Base-by-base conservation (phyloP, 2,113 vertebrate genomes). In the Solenodon paradoxus region DNA sequence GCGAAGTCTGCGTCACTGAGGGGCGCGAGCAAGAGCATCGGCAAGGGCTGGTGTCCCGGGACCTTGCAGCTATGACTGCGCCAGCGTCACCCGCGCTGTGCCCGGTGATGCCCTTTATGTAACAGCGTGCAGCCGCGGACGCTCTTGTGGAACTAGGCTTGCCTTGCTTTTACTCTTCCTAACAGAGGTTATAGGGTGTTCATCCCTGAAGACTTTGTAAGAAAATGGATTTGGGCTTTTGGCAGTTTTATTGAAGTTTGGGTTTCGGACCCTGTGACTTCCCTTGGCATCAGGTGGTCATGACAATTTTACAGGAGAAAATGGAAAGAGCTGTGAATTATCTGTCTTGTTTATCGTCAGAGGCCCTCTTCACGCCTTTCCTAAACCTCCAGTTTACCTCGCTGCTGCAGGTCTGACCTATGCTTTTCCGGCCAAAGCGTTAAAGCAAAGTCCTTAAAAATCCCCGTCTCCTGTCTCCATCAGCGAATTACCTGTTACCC, bases 141-240 rank as follows among this genome's bases (percentile, higher is more conserved):
- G 59, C 45, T 49, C 42, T 71, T 9, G 68, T 32, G 9, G 19
- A 90, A 32, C 75, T 45, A 68, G 38, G 63, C 13, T 30, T 16
- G 24, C n/a, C 69, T 64, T 93, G 42, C 92, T 83, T 95, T 96
- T 38, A 80, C 72, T 87, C 78, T 86, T 93, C n/a, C n/a, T 47
- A 88, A 92, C 17, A 83, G 53, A 89, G 17, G 80, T 57, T 72
- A 74, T 49, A 38, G 64, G 66, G 24, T 57, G 16, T 68, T 63
- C 82, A 71, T 90, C 84, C 45, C 61, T 84, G 85, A 82, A 81
- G 89, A 61, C 49, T 75, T 68, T 64, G 85, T 79, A 89, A 82
- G 69, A 75, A 63, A 81, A 61, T 16, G 40, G 30, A 57, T 59
- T 82, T 88, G 40, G 47, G 38, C 6, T 69, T 75, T 15, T 68